Conservation (phyloP, 1,140 invertebrate genomes). For the Hetaerina americana region DNA sequence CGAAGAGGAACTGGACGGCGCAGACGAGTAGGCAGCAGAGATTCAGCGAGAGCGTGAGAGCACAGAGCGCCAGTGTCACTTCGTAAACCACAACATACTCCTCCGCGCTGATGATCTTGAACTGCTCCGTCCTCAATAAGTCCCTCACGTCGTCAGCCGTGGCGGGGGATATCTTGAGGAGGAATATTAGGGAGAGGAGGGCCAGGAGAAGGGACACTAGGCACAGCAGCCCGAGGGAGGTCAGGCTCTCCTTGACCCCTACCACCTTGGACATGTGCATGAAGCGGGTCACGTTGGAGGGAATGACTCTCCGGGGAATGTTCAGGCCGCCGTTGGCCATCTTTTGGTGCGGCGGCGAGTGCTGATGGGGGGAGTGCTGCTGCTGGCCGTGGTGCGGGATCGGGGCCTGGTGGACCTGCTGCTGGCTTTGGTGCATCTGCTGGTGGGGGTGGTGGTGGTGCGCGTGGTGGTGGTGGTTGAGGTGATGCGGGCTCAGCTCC, state of each 20-base stretch:
- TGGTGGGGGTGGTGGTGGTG: not conserved
- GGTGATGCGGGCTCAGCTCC: not conserved
- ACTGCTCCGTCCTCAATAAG: conserved; percentile 35
- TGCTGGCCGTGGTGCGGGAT: not conserved
- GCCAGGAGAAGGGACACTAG: conserved; percentile 70
- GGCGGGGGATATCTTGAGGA: conserved; percentile 67
- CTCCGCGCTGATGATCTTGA: conserved; percentile 47
- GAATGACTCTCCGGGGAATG: conserved; percentile 32
- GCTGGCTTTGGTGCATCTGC: not conserved
- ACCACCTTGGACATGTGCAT: conserved; percentile 36
- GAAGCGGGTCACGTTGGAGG: conserved; percentile 27
- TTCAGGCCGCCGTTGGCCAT: conserved; percentile 33
- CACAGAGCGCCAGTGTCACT: conserved; percentile 76
- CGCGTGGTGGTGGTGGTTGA: not conserved
- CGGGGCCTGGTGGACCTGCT: not conserved
- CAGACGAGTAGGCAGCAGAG: conserved; percentile 84
- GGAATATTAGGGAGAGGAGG: conserved; percentile 66
- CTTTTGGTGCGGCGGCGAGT: conserved; percentile 9
- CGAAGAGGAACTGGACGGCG: conserved; percentile 86
- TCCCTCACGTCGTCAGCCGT: conserved; percentile 35
- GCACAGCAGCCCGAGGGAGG: conserved; percentile 71
- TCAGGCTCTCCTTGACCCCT: conserved; percentile 65
- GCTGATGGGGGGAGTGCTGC: not conserved
- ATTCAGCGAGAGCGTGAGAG: conserved; percentile 73
- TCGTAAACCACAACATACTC: conserved; percentile 80